Percentiles rank a stretch among this genome's conserved stretches.
These are phyloP conservation scores for Eulemur mongoz DNA, from an alignment of 2,797 vertebrate species.

Conservation along the genomic window DNA sequence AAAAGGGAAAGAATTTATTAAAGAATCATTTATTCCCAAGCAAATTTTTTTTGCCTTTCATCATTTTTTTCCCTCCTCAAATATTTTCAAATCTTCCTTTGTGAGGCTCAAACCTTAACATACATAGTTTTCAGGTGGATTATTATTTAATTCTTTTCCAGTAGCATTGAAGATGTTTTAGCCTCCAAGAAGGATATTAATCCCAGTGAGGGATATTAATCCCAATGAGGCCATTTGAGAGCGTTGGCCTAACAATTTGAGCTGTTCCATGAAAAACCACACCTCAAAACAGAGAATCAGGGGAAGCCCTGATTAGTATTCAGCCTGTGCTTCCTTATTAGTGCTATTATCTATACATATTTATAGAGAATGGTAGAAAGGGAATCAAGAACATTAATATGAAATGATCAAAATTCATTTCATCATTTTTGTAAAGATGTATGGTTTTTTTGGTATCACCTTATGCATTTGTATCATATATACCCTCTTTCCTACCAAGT, in stretches of 20 bases:
- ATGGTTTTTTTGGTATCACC: not conserved
- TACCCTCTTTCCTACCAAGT: not conserved
- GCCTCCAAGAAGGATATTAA: not conserved
- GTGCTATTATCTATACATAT: not conserved
- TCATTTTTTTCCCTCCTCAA: not conserved
- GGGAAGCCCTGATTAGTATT: not conserved
- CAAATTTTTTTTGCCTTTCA: not conserved
- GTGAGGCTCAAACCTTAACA: not conserved
- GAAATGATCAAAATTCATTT: conserved; percentile 12
- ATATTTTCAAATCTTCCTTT: not conserved
- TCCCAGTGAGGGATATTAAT: not conserved
- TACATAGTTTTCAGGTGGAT: not conserved
- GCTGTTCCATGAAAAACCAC: not conserved
- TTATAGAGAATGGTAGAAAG: not conserved
- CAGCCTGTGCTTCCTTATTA: not conserved
- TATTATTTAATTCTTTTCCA: not conserved
- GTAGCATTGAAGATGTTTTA: not conserved
- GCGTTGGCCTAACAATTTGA: not conserved
- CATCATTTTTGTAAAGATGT: not conserved
- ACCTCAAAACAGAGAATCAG: not conserved
- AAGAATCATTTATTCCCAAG: not conserved
- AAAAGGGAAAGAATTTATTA: not conserved
- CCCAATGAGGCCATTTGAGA: conserved; percentile 9
- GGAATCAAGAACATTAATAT: not conserved
- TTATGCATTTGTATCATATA: not conserved